Evolutionary conservation across 2,888 invertebrate species (phyloP).

Genomic region (Mimachlamys varia): DNA sequence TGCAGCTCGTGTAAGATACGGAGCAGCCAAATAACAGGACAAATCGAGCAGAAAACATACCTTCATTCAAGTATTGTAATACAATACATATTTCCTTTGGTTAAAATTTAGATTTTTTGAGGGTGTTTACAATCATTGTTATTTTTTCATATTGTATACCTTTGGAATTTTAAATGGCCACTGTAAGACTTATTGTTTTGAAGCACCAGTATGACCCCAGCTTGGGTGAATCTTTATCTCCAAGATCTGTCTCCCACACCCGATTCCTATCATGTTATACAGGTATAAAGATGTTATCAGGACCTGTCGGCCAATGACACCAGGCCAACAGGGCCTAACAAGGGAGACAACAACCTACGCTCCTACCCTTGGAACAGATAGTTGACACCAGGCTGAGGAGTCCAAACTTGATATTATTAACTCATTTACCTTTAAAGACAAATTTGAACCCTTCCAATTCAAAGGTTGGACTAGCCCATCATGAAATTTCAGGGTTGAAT

Average conservation of each 20-base stretch:
- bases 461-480: no score
- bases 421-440: no score
- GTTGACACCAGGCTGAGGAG: background rate
- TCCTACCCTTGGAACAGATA: background rate
- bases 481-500: no score
- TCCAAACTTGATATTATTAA: no score
- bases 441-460: no score
- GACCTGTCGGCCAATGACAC: background rate
- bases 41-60: background rate
- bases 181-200: background rate
- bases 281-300: background rate
- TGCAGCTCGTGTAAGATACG: background rate
- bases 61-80: background rate
- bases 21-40: background rate
- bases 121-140: background rate
- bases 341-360: background rate
- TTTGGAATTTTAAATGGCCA: background rate
- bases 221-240: constrained; percentile 3
- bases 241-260: background rate
- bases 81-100: background rate
- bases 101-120: background rate
- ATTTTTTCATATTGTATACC: background rate
- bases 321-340: background rate
- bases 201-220: constrained; percentile 11
- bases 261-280: background rate